These are phyloP conservation scores for Stegophylla sp. DNA, from an alignment of 2,888 invertebrate species.

Conservation along the genomic window DNA sequence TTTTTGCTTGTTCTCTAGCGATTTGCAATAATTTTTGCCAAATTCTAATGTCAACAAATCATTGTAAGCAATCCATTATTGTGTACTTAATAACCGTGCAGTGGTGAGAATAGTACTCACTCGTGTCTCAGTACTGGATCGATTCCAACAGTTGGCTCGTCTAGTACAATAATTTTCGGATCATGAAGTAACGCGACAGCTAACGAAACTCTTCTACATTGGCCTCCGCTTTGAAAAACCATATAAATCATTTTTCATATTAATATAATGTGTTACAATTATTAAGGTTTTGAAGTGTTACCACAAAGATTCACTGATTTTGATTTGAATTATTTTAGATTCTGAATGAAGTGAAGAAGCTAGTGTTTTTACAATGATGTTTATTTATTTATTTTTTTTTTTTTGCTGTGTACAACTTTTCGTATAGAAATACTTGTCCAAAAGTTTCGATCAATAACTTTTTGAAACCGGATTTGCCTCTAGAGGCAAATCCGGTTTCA, in stretches of 20 bases:
- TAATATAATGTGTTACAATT: neutral
- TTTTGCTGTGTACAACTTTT: too few species aligned
- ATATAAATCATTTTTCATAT: slow-evolving; percentile 32
- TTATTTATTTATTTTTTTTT: too few species aligned
- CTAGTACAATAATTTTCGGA: slow-evolving; percentile 41
- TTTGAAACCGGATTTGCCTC: too few species aligned
- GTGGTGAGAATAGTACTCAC: neutral
- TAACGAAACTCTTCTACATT: slow-evolving; percentile 27
- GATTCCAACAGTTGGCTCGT: slow-evolving; percentile 34
- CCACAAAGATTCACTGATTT: too few species aligned
- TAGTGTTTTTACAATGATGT: too few species aligned
- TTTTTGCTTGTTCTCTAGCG: slow-evolving; percentile 13
- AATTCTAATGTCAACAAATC: slow-evolving; percentile 33
- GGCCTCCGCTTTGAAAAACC: slow-evolving; percentile 20
- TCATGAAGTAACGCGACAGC: slow-evolving; percentile 29
- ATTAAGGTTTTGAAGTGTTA: neutral
- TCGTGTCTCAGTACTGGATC: slow-evolving; percentile 23
- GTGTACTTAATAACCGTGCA: neutral
- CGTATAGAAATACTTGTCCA: too few species aligned
- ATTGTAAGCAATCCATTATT: neutral
- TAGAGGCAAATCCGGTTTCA: too few species aligned
- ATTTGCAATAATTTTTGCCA: slow-evolving; percentile 45
- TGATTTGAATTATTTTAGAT: too few species aligned
- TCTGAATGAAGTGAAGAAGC: too few species aligned
- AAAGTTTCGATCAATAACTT: too few species aligned